phyloP scores from a whole-genome alignment of 2,888 invertebrate genomes.

The Hirtodrosophila confusa region DNA sequence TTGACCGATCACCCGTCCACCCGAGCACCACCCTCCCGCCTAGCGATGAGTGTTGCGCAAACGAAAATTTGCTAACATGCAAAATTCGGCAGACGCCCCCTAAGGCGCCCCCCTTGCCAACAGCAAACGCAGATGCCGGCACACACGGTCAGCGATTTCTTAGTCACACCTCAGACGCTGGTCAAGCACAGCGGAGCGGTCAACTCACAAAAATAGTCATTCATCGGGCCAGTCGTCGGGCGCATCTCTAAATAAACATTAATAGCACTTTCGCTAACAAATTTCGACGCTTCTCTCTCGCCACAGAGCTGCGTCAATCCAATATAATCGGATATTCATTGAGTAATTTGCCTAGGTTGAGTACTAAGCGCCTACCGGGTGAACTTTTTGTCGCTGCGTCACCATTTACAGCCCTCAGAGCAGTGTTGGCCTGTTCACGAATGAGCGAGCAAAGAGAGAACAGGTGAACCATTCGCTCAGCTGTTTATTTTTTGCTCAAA shows the following conservation, averaged over 20 bases:
- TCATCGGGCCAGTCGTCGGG: constrained; percentile 45
- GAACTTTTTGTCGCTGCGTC: constrained; percentile 21
- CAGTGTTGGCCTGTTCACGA: too few relatives aligned
- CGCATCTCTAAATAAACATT: constrained; percentile 37
- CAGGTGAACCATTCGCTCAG: too few relatives aligned
- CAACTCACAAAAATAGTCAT: constrained; percentile 56
- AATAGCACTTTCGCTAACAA: constrained; percentile 67
- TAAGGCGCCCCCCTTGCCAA: background rate
- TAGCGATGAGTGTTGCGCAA: constrained; percentile 60
- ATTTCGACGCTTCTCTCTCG: constrained; percentile 1
- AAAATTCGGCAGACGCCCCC: constrained; percentile 12
- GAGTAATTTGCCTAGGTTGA: constrained; percentile 50
- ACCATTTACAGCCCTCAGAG: background rate
- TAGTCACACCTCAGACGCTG: constrained; percentile 44
- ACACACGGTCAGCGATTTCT: constrained; percentile 34
- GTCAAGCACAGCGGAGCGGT: constrained; percentile 8
- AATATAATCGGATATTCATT: constrained; percentile 49
- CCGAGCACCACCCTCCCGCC: constrained; percentile 9
- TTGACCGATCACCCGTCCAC: constrained; percentile 68
- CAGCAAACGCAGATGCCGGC: constrained; percentile 33
- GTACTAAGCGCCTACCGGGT: constrained; percentile 8
- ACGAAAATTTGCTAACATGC: constrained; percentile 51
- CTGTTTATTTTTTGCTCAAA: too few relatives aligned
- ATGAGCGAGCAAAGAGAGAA: too few relatives aligned
- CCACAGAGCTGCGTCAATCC: constrained; percentile 27